Conservation (phyloP, 35 echinoderm and acorn worm genomes). For the Ptychodera flava region DNA sequence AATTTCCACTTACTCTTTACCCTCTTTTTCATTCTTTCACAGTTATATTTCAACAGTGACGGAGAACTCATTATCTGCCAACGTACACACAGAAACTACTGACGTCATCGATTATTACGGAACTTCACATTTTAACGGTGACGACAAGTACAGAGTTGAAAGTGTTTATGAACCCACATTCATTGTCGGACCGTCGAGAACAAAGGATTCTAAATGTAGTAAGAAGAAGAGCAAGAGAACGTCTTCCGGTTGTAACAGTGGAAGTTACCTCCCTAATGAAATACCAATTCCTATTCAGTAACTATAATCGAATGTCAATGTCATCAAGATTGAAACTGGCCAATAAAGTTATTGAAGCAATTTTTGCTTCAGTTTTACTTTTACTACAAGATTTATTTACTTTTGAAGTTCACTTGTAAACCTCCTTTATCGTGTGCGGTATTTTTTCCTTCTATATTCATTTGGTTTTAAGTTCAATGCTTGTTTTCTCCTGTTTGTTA, state of each 20-base stretch:
- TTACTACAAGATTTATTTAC: too few relatives aligned
- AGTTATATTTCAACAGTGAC: background rate
- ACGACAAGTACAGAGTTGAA: background rate
- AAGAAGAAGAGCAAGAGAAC: background rate
- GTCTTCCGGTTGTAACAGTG: background rate
- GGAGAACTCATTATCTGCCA: background rate
- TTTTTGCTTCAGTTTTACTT: too few relatives aligned
- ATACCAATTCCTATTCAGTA: background rate
- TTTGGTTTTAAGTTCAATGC: too few relatives aligned
- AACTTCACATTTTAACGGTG: background rate
- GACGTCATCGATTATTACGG: background rate
- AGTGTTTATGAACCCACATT: background rate
- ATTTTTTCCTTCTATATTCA: too few relatives aligned
- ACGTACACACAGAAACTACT: background rate
- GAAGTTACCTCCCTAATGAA: background rate
- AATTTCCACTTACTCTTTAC: too few relatives aligned
- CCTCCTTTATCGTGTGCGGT: too few relatives aligned
- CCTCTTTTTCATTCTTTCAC: background rate
- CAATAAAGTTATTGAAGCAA: too few relatives aligned
- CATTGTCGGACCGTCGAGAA: background rate
- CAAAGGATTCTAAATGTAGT: background rate
- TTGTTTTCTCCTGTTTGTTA: too few relatives aligned
- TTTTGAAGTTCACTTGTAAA: too few relatives aligned
- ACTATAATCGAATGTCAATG: too few relatives aligned
- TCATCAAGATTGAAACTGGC: too few relatives aligned